Conservation (phyloP, 2,888 invertebrate species). For the Alloscopus bannaensis region DNA sequence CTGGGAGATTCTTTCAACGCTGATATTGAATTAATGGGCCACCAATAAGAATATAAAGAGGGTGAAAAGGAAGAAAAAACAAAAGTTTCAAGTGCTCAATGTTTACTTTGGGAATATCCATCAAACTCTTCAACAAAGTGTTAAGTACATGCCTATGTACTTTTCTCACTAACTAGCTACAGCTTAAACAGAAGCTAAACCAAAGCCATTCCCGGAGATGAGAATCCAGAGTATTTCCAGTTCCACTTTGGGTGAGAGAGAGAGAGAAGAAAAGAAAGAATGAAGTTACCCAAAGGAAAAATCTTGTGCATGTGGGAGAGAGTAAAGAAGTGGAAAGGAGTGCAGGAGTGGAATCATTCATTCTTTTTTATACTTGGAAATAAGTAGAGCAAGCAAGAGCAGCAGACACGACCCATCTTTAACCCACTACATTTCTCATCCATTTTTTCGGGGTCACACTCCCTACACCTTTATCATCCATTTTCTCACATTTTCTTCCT, state of each 20-base stretch:
- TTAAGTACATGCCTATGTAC: slow-evolving; percentile 12
- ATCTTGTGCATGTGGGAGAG: slow-evolving; percentile 4
- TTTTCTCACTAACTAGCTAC: slow-evolving; percentile 18
- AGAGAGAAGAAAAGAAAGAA: slow-evolving; percentile 21
- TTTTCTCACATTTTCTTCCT: slow-evolving; percentile 34
- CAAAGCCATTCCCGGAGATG: background rate
- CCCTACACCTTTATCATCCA: slow-evolving; percentile 47
- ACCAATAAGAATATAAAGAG: background rate
- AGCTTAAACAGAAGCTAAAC: slow-evolving; percentile 10
- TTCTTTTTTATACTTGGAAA: slow-evolving; percentile 21
- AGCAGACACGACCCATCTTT: slow-evolving; percentile 31
- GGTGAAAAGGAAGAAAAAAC: slow-evolving; percentile 21
- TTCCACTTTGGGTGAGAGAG: background rate
- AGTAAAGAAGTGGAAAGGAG: slow-evolving; percentile 11
- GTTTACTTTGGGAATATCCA: slow-evolving; percentile 59
- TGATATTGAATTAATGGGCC: slow-evolving; percentile 49
- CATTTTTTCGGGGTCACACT: slow-evolving; percentile 56
- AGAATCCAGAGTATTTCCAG: background rate
- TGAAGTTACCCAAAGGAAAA: slow-evolving; percentile 1
- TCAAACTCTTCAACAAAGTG: slow-evolving; percentile 50
- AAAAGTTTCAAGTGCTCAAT: slow-evolving; percentile 48
- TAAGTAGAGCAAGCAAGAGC: slow-evolving; percentile 41
- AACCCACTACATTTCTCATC: slow-evolving; percentile 49
- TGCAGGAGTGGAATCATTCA: slow-evolving; percentile 38
- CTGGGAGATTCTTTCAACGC: too few relatives aligned